Evolutionary conservation across 2,888 invertebrate species (phyloP).

Genomic region (Neoaliturus tenellus): DNA sequence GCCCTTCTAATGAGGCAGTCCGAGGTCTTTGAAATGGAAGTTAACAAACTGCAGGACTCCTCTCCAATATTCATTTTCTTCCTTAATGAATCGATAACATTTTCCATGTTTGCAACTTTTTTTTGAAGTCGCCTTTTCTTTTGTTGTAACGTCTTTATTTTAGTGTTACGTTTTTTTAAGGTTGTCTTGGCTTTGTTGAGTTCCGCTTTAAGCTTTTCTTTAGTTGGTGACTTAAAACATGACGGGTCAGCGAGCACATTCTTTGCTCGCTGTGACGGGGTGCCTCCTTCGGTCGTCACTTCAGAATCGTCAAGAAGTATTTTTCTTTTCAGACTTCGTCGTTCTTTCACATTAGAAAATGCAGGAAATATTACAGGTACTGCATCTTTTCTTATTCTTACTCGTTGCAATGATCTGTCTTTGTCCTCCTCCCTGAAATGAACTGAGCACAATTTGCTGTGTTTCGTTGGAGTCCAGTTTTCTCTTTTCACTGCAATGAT

Average conservation of each 20-base stretch:
- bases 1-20: slow-evolving; percentile 38
- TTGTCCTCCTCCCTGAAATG: slow-evolving; percentile 58
- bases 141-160: neutral
- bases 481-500: slow-evolving; percentile 42
- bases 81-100: neutral
- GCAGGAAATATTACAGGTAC: slow-evolving; percentile 38
- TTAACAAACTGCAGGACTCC: neutral
- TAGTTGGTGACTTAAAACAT: too few relatives aligned
- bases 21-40: slow-evolving; percentile 25
- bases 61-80: slow-evolving; percentile 6
- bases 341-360: neutral
- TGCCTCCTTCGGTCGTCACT: too few relatives aligned
- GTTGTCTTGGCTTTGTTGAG: neutral
- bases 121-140: neutral
- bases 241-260: too few relatives aligned
- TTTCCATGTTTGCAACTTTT: slow-evolving; percentile 9
- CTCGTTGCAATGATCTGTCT: slow-evolving; percentile 27
- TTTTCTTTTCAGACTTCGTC: neutral
- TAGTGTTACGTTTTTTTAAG: neutral
- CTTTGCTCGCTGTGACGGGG: too few relatives aligned
- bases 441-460: slow-evolving; percentile 51
- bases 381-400: slow-evolving; percentile 37
- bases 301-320: neutral
- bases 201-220: neutral
- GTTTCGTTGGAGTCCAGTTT: slow-evolving; percentile 54